These are phyloP conservation scores for Phocoena sinus DNA, from an alignment of 2,113 vertebrate genomes.

Conservation along the genomic window DNA sequence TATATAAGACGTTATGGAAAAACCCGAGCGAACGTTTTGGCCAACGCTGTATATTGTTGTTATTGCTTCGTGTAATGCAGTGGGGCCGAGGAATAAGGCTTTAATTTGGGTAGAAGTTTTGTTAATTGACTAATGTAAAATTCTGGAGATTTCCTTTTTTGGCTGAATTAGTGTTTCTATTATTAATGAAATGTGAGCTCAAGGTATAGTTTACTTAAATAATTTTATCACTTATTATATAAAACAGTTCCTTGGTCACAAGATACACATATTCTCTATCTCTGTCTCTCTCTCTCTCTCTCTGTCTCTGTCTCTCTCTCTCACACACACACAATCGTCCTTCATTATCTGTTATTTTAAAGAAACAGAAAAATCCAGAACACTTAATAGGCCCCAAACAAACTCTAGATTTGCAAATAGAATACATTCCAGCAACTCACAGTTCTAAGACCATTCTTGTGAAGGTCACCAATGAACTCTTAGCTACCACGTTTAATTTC, in stretches of 20 bases:
- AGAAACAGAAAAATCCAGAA: not conserved
- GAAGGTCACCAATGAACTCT: not conserved
- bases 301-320: not conserved
- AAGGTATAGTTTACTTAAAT: not conserved
- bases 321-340: not conserved
- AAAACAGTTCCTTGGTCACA: not conserved
- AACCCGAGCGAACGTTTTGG: no score
- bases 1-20: no score
- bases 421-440: not conserved
- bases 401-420: not conserved
- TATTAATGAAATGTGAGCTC: not conserved
- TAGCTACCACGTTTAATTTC: not conserved
- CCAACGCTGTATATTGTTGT: not conserved
- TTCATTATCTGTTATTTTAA: not conserved
- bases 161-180: not conserved
- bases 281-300: not conserved
- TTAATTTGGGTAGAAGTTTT: not conserved
- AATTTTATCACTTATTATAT: not conserved
- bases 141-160: not conserved
- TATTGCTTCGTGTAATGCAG: not conserved
- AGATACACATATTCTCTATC: not conserved
- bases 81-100: not conserved
- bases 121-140: not conserved
- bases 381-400: not conserved
- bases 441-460: not conserved